phyloP scores from a whole-genome alignment of 2,888 invertebrate species.

The Raillietiella orientalis region DNA sequence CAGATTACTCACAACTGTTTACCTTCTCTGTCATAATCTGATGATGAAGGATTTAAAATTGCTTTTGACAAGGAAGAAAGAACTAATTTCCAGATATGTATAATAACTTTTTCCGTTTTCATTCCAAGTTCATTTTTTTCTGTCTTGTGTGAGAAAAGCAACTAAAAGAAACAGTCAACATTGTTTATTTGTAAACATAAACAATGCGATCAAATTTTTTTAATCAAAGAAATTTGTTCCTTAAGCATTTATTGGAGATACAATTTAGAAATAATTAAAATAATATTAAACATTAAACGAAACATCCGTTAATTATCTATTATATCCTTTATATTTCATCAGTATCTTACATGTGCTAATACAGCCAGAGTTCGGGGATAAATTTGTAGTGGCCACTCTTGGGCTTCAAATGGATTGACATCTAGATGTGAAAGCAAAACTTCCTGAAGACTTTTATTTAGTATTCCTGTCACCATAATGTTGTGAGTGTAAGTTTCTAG shows the following conservation, averaged over 20 bases:
- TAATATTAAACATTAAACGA: too few species aligned
- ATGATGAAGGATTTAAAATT: conserved; percentile 27
- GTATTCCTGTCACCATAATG: conserved; percentile 26
- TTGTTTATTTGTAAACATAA: too few species aligned
- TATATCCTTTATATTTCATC: too few species aligned
- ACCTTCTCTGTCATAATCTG: conserved; percentile 38
- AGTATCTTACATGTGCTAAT: conserved; percentile 38
- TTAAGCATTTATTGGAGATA: too few species aligned
- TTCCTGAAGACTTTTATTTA: conserved; percentile 31
- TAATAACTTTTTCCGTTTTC: conserved; percentile 60
- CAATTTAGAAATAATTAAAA: too few species aligned
- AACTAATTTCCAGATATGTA: conserved; percentile 67
- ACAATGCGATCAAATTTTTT: too few species aligned
- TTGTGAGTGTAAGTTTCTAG: conserved; percentile 47
- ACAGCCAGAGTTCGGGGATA: conserved; percentile 41
- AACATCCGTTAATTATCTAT: too few species aligned
- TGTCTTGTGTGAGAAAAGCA: too few species aligned
- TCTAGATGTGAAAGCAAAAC: conserved; percentile 34
- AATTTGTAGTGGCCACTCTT: conserved; percentile 36
- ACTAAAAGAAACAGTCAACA: too few species aligned
- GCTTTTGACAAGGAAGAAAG: conserved; percentile 62
- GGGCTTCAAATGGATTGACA: conserved; percentile 26
- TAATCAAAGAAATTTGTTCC: too few species aligned
- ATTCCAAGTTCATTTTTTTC: conserved; percentile 44
- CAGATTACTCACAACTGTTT: conserved; percentile 5